Evolutionary conservation across 2,113 vertebrate genomes (phyloP), one percentile per base, ranked within the genome.

Genomic region (Percopsis transmontana): DNA sequence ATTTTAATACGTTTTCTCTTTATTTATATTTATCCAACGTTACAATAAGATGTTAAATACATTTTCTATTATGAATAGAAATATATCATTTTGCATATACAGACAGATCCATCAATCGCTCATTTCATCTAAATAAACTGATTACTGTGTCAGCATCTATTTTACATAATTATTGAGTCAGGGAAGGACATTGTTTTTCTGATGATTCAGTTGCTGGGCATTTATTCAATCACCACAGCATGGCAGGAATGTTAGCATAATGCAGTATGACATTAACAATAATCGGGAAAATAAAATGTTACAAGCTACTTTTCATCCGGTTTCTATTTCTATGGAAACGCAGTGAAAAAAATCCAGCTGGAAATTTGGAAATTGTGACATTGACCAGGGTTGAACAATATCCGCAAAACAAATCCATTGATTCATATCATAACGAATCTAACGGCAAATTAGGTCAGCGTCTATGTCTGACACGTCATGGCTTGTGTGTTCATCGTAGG

Each of bases 401-500:
- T 70, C 44, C 16, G 5, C 24, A 18, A 72, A 66, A 52, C 51
- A 55, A 20, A 47, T 40, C 15, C 44, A 60, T 51, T 51, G 64
- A 18, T 65, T 33, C 56, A 55, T 53, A 57, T 68, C n/a, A 7
- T 41, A 45, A 0, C 56, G 23, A 27, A 23, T 33, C 68, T 62
- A 19, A 47, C 39, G 24, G 23, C 15, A 62, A 80, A 77, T 72
- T 54, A 62, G 67, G 71, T 62, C 41, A 68, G 63, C 40, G 60
- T 58, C 66, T 66, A 64, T 70, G 47, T n/a, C n/a, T 78, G 70
- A 80, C 77, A 79, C 72, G 60, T 69, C 33, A 58, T 51, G 53
- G 58, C 67, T 81, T 38, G 70, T 59, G 61, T 76, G 67, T 79
- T 84, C 61, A 51, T 79, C 20, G 33, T 52, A 4, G 33, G 70